Percentiles rank a stretch among this genome's conserved stretches.
These are phyloP conservation scores for Salvelinus sp. DNA, from an alignment of 2,113 vertebrate species.

Conservation along the genomic window DNA sequence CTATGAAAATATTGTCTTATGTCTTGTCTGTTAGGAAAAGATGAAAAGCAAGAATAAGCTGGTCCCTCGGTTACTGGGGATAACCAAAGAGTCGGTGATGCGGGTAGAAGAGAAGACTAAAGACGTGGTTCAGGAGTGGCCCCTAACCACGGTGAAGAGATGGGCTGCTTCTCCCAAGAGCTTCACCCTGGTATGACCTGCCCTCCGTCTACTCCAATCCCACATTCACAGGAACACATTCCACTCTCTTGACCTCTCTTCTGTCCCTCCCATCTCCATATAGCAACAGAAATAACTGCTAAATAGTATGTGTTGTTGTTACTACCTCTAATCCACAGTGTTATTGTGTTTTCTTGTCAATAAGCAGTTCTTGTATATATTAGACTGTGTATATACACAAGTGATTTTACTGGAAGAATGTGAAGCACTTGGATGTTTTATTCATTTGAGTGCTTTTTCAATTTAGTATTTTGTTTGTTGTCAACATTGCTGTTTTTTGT, in stretches of 20 bases:
- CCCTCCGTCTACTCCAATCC: slow-evolving; percentile 8
- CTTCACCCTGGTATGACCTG: slow-evolving; percentile 91
- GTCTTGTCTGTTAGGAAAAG: slow-evolving; percentile 83
- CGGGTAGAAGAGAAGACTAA: slow-evolving; percentile 98
- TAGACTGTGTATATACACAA: slow-evolving; percentile 44
- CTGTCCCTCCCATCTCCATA: slow-evolving; percentile 13
- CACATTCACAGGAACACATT: slow-evolving; percentile 9
- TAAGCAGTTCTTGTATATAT: slow-evolving; percentile 30
- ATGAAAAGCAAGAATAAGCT: slow-evolving; percentile 99
- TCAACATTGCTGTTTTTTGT: slow-evolving; percentile 26
- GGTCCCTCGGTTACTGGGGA: slow-evolving; percentile 91
- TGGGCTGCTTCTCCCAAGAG: slow-evolving; percentile 99
- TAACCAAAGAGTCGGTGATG: slow-evolving; percentile 99
- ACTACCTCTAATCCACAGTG: slow-evolving; percentile 26
- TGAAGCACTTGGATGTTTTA: slow-evolving; percentile 52
- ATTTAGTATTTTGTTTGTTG: slow-evolving; percentile 39
- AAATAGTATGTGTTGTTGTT: not conserved
- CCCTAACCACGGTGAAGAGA: slow-evolving; percentile 96
- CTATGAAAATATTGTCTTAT: slow-evolving; percentile 43
- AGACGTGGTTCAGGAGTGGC: slow-evolving; percentile 98
- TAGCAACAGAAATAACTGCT: not conserved
- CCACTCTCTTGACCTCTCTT: too few species aligned
- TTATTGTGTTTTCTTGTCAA: slow-evolving; percentile 32
- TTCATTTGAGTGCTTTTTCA: slow-evolving; percentile 51
- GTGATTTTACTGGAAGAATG: slow-evolving; percentile 32